A percentile compares a stretch with the other conserved stretches of the same genome.
Evolutionary conservation across 2,888 invertebrate genomes (phyloP).

Genomic region (Dysmachus trigonus): DNA sequence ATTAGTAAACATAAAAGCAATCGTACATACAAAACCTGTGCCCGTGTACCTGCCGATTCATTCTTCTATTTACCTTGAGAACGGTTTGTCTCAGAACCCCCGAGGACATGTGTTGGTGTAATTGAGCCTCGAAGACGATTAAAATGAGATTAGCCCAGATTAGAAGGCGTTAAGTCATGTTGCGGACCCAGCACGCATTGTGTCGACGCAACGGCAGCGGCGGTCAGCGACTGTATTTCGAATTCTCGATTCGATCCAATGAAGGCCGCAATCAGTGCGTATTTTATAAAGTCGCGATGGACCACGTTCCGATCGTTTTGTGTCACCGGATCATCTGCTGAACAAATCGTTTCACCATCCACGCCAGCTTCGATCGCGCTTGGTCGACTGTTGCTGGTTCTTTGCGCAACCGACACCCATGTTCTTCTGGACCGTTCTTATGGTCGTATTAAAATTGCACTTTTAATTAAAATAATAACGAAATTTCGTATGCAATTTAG

Average conservation of each 20-base stretch:
- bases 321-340: background rate
- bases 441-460: conserved; percentile 60
- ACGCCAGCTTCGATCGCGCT: background rate
- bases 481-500: conserved; percentile 65
- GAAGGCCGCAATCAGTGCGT: conserved; percentile 10
- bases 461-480: conserved; percentile 63
- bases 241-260: conserved; percentile 9
- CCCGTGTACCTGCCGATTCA: conserved; percentile 10
- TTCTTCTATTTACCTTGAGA: background rate
- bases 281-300: background rate
- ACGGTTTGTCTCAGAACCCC: background rate
- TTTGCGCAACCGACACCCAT: background rate
- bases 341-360: background rate
- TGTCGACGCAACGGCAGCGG: background rate
- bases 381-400: background rate
- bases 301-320: background rate
- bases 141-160: conserved; percentile 45
- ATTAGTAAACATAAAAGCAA: background rate
- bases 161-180: conserved; percentile 40
- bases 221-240: background rate
- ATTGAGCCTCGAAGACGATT: conserved; percentile 34
- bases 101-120: conserved; percentile 34
- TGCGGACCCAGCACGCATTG: background rate
- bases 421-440: background rate
- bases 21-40: background rate